phyloP scores from a whole-genome alignment of 1,140 invertebrate species.

The Saccostrea echinata region DNA sequence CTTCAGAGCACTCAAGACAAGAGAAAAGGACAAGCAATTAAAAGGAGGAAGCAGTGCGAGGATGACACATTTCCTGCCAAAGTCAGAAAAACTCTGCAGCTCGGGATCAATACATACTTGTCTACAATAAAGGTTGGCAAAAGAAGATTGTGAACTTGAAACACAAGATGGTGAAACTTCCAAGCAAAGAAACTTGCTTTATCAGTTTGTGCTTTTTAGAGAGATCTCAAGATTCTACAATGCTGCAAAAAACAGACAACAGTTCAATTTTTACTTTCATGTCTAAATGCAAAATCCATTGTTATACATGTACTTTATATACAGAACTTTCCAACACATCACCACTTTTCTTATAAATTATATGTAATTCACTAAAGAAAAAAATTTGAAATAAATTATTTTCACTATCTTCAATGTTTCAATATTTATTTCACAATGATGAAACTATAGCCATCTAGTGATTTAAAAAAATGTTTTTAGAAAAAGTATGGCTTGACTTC shows the following conservation, averaged over 20 bases:
- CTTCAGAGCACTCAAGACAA: conserved; percentile 36
- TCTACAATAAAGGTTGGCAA: conserved; percentile 18
- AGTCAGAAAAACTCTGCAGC: conserved; percentile 13
- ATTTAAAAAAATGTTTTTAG: not conserved
- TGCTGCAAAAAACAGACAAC: not conserved
- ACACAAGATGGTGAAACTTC: not conserved
- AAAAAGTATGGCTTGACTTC: not conserved
- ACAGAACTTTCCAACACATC: no score
- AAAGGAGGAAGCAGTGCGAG: conserved; percentile 1
- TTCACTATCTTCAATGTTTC: no score
- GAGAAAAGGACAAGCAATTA: conserved; percentile 31
- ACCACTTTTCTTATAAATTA: no score
- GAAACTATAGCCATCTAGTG: no score
- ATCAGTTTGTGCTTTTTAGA: not conserved
- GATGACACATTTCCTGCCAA: conserved; percentile 30
- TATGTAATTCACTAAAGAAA: no score
- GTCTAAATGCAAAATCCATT: no score
- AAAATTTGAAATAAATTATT: no score
- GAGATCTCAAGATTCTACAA: not conserved
- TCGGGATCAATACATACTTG: conserved; percentile 5
- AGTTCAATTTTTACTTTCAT: no score
- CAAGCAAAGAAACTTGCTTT: not conserved
- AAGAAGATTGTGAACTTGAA: not conserved
- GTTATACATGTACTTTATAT: no score
- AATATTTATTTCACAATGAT: no score